Percentiles rank a stretch among this genome's conserved stretches.
Evolutionary conservation across 2,113 vertebrate species (phyloP).

Genomic region (Neodontobutis hainanensis): DNA sequence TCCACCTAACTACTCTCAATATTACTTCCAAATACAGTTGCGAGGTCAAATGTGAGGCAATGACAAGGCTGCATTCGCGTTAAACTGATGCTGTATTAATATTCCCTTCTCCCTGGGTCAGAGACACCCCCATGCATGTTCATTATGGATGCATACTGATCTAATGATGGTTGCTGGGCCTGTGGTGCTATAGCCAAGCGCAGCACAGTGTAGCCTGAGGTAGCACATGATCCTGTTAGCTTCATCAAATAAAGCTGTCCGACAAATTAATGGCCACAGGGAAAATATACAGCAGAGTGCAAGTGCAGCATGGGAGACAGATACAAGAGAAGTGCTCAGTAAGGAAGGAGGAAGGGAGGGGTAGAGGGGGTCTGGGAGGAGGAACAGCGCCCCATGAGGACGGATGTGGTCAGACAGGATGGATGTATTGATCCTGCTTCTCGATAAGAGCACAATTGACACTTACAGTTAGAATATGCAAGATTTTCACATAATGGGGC

Average conservation of each 20-base stretch:
- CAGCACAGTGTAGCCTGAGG: slow-evolving; percentile 49
- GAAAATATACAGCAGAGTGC: slow-evolving; percentile 6
- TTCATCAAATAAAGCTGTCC: slow-evolving; percentile 71
- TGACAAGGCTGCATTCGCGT: slow-evolving; percentile 49
- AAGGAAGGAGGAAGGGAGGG: background rate
- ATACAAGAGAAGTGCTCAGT: slow-evolving; percentile 3
- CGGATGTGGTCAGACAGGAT: background rate
- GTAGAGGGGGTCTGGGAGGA: slow-evolving; percentile 2
- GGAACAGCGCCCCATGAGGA: slow-evolving; percentile 57
- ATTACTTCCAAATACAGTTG: background rate
- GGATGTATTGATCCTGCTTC: background rate
- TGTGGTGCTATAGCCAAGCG: slow-evolving; percentile 40
- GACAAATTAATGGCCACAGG: slow-evolving; percentile 55
- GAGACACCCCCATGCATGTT: slow-evolving; percentile 55
- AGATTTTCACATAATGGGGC: background rate
- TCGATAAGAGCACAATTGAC: background rate
- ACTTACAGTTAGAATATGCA: background rate
- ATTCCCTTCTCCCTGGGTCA: slow-evolving; percentile 49
- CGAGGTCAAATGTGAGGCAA: slow-evolving; percentile 53
- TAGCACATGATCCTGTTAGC: slow-evolving; percentile 69
- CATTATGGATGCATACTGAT: slow-evolving; percentile 69
- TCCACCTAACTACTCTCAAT: background rate
- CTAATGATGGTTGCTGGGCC: slow-evolving; percentile 57
- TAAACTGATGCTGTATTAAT: slow-evolving; percentile 52
- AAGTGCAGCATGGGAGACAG: slow-evolving; percentile 21